Evolutionary conservation across 2,113 vertebrate species (phyloP).

Genomic region (Ifrita kowaldi): DNA sequence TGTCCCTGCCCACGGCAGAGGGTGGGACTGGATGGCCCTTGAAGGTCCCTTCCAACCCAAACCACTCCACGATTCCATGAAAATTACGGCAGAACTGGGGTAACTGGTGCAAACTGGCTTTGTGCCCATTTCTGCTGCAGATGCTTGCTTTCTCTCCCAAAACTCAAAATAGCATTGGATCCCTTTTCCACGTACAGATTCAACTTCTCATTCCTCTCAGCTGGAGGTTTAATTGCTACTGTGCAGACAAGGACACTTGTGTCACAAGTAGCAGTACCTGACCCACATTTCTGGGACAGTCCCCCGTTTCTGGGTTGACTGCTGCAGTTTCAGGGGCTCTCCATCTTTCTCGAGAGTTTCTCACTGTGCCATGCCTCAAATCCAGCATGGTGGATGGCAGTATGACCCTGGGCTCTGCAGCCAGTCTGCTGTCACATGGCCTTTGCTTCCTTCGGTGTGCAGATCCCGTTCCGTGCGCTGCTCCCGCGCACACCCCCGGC

Average conservation of each 20-base stretch:
- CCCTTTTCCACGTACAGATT: background rate
- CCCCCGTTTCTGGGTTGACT: background rate
- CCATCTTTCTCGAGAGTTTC: background rate
- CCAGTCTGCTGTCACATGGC: background rate
- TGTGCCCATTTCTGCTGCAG: background rate
- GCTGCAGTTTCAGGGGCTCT: background rate
- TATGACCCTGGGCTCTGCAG: background rate
- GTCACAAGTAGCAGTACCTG: background rate
- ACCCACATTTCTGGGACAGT: background rate
- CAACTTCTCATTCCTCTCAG: background rate
- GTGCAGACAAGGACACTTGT: background rate
- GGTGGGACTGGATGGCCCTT: background rate
- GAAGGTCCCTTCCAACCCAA: background rate
- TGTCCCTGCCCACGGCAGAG: background rate
- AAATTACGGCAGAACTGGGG: background rate
- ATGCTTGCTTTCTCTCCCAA: background rate
- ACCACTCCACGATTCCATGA: background rate
- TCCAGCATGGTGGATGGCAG: background rate
- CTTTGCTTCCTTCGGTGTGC: background rate
- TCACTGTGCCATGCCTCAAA: background rate
- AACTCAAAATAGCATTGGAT: background rate
- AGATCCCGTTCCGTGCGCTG: background rate
- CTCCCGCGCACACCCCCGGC: background rate
- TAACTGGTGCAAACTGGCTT: background rate
- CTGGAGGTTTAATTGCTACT: background rate